Percentiles rank a stretch among this genome's conserved stretches.
phyloP scores from a whole-genome alignment of 2,888 invertebrate genomes.

The Lasioglossum lativentre region DNA sequence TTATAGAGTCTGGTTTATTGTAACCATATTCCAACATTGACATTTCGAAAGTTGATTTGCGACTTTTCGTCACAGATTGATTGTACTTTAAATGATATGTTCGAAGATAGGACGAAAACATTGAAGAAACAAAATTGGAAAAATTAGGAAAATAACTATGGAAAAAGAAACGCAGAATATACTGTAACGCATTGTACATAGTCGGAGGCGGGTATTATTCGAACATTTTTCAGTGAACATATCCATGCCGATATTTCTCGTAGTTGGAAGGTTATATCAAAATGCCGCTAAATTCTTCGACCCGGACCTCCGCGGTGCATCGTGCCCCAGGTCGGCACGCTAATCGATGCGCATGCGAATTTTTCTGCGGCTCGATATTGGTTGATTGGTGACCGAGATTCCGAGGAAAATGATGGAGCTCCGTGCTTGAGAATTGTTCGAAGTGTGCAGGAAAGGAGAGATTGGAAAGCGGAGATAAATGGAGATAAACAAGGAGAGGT shows the following conservation, averaged over 20 bases:
- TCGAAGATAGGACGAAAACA: no score
- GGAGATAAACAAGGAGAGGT: neutral
- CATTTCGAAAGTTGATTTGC: no score
- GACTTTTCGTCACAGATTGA: no score
- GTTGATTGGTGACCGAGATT: neutral
- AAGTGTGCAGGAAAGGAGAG: neutral
- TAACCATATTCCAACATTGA: no score
- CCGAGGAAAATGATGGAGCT: neutral
- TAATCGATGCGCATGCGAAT: conserved; percentile 5
- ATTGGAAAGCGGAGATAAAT: neutral
- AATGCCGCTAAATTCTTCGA: neutral
- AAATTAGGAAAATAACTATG: neutral
- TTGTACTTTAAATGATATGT: no score
- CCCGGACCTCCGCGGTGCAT: neutral
- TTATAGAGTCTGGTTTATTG: no score
- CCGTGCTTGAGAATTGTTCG: neutral
- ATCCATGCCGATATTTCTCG: neutral
- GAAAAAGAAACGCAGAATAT: no score
- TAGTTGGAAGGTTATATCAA: neutral
- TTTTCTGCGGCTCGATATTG: neutral
- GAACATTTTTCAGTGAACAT: neutral
- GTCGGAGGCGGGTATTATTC: neutral
- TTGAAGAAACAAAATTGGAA: neutral
- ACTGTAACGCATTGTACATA: neutral
- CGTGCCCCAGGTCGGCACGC: neutral